Conservation (phyloP, 2,888 invertebrate species). For the Tipula confusa region DNA sequence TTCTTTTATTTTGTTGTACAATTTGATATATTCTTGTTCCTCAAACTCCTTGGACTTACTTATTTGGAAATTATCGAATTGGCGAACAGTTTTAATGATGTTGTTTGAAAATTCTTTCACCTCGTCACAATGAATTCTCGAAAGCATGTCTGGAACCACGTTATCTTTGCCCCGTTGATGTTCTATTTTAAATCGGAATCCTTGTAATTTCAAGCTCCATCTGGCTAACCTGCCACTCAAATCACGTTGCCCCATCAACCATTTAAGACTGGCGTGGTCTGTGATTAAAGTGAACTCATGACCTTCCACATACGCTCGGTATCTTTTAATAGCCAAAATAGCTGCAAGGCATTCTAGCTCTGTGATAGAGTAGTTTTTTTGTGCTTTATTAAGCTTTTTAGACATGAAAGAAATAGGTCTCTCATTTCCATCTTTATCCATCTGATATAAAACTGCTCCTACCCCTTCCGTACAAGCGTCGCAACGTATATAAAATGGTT, state of each 20-base stretch:
- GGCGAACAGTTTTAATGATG: no score
- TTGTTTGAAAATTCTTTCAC: no score
- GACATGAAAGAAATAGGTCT: no score
- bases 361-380: no score
- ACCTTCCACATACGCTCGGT: neutral
- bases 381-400: neutral
- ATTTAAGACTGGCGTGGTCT: neutral
- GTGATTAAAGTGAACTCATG: neutral
- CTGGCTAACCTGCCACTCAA: neutral
- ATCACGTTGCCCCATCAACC: neutral
- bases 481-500: neutral
- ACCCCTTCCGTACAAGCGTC: neutral
- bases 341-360: no score
- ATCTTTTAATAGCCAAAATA: neutral
- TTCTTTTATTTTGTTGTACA: neutral
- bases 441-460: neutral
- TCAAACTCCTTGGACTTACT: no score
- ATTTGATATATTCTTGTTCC: no score
- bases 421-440: neutral
- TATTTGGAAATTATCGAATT: no score
- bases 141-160: neutral
- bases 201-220: no score
- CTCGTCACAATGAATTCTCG: no score
- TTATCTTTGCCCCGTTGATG: neutral
- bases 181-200: no score